These are phyloP conservation scores for Argopecten irradians DNA, from an alignment of 1,140 invertebrate genomes.

Conservation along the genomic window DNA sequence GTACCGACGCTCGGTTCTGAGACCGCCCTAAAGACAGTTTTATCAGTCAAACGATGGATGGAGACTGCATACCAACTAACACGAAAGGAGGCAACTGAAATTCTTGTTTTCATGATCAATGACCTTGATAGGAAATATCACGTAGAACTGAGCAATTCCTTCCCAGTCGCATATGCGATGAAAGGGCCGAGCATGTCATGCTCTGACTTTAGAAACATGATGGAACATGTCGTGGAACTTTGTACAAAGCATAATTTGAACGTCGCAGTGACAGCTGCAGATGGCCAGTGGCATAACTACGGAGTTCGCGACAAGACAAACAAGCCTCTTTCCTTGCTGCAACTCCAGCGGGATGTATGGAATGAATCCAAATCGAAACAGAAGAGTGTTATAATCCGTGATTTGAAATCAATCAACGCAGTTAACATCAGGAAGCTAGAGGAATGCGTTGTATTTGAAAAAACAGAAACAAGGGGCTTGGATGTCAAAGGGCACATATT, in stretches of 20 bases:
- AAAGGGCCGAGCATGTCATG: background rate
- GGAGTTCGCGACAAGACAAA: constrained; percentile 16
- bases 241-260: constrained; percentile 26
- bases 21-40: background rate
- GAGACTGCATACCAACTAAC: background rate
- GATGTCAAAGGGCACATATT: background rate
- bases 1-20: too few species aligned
- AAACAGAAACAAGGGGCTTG: background rate
- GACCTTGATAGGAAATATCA: constrained; percentile 14
- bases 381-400: background rate
- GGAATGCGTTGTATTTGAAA: background rate
- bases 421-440: background rate
- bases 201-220: background rate
- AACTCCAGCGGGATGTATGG: constrained; percentile 24
- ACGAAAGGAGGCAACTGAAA: background rate
- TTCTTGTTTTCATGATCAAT: constrained; percentile 23
- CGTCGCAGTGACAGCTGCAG: background rate
- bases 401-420: background rate
- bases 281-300: constrained; percentile 41
- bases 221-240: background rate
- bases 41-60: background rate
- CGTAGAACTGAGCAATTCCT: too few species aligned
- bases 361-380: background rate
- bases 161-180: constrained; percentile 33
- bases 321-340: constrained; percentile 13